These are phyloP conservation scores for Poecilia picta DNA, from an alignment of 2,797 vertebrate species.

Conservation along the genomic window DNA sequence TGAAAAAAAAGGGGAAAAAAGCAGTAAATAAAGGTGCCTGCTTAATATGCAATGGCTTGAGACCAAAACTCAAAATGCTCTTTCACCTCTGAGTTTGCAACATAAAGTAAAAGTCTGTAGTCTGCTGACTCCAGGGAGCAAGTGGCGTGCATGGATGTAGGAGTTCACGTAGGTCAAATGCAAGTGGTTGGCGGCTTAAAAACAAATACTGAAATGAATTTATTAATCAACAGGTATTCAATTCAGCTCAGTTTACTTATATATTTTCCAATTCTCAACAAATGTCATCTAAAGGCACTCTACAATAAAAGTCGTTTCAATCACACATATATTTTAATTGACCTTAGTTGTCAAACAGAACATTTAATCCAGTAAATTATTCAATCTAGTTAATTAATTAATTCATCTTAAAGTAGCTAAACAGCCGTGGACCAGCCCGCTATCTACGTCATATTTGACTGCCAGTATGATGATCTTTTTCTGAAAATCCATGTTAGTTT, in stretches of 20 bases:
- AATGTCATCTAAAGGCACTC: no score
- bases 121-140: neutral
- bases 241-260: neutral
- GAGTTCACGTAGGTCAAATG: neutral
- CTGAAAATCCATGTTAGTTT: no score
- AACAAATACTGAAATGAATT: neutral
- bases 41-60: neutral
- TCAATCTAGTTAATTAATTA: no score
- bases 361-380: no score
- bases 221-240: neutral
- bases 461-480: no score
- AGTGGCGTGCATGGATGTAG: neutral
- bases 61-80: neutral
- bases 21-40: neutral
- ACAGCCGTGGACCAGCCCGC: no score
- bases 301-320: no score
- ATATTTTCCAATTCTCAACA: no score
- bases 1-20: neutral
- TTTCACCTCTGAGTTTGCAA: neutral
- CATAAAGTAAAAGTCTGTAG: neutral
- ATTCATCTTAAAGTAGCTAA: no score
- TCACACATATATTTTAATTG: no score
- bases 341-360: no score
- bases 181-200: neutral
- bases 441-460: no score